Evolutionary conservation across 2,888 invertebrate genomes (phyloP), one percentile per base, ranked within the genome.

Genomic region (Zaprionus bogoriensis): DNA sequence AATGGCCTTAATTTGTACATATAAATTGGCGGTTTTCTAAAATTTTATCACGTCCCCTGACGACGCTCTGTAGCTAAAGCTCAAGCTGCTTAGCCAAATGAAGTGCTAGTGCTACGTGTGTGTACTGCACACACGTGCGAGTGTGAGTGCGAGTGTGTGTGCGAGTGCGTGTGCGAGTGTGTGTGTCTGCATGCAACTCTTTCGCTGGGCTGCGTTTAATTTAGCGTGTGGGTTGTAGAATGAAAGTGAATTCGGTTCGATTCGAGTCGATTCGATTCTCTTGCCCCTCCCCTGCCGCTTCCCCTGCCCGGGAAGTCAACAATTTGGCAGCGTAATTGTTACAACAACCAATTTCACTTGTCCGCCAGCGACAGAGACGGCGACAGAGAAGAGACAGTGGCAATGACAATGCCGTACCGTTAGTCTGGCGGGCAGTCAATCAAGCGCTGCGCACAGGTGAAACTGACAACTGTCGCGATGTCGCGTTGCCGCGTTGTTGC

Each of bases 171-270:
- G n/a, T n/a, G n/a, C n/a, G n/a, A n/a, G n/a, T n/a, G 32, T 32
- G 32, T 32, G 14, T 30, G 14, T 32, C 12, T 32, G 32, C 14
- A 32, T 36, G 32, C 14, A 32, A 17, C 7, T 12, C 32, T 36
- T 6, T 12, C 32, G 47, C 60, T 70, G 28, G 19, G 30, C 19
- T 50, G 59, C 47, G 45, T 51, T 25, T 38, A 48, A 55, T 32
- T 54, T 46, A 51, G 17, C 32, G 32, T 36, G 32, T 36, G 32
- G 45, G 42, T 28, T 51, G 67, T 70, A 77, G 79, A 86, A 87
- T 74, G 84, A 85, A 85, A 85, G 87, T 83, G 84, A 87, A 87
- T 76, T 66, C 53, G n/a, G n/a, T n/a, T n/a, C n/a, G n/a, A n/a
- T n/a, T 51, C 25, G 28, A 42, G 61, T 53, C 41, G 61, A 50